These are phyloP conservation scores for Euphydryas editha DNA, from an alignment of 2,888 invertebrate genomes.

Conservation along the genomic window DNA sequence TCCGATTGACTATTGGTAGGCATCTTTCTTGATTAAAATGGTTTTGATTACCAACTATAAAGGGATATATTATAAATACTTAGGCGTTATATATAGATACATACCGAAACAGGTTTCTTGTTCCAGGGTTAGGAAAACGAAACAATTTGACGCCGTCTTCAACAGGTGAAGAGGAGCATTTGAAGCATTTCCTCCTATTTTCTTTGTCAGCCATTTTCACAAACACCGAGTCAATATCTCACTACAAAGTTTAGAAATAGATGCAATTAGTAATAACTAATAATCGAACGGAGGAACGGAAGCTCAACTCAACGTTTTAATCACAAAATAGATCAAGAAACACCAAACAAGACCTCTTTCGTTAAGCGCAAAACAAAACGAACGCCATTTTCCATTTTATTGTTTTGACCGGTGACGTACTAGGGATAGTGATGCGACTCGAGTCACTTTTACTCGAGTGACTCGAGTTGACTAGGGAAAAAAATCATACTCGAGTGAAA, in stretches of 20 bases:
- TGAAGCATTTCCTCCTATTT: slow-evolving; percentile 17
- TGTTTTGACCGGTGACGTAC: neutral
- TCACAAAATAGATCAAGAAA: neutral
- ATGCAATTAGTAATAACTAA: neutral
- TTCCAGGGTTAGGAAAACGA: slow-evolving; percentile 12
- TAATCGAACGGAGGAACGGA: neutral
- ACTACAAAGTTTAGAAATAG: neutral
- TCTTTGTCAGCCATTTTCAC: slow-evolving; percentile 2
- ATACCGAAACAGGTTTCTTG: slow-evolving; percentile 16
- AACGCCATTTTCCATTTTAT: neutral
- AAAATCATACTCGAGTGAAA: no score
- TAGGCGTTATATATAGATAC: neutral
- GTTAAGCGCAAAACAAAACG: neutral
- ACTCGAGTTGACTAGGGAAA: no score
- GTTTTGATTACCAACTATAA: neutral
- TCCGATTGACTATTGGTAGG: no score
- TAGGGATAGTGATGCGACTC: no score
- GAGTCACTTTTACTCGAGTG: no score
- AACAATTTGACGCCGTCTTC: slow-evolving; percentile 12
- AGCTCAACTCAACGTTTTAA: neutral
- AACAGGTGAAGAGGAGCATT: slow-evolving; percentile 11
- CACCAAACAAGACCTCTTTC: neutral
- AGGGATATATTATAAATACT: neutral
- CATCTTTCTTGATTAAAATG: neutral
- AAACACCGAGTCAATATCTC: neutral